A percentile compares a stretch with the other conserved stretches of the same genome.
phyloP scores from a whole-genome alignment of 2,113 vertebrate species.

The Cinclus mexicanus region DNA sequence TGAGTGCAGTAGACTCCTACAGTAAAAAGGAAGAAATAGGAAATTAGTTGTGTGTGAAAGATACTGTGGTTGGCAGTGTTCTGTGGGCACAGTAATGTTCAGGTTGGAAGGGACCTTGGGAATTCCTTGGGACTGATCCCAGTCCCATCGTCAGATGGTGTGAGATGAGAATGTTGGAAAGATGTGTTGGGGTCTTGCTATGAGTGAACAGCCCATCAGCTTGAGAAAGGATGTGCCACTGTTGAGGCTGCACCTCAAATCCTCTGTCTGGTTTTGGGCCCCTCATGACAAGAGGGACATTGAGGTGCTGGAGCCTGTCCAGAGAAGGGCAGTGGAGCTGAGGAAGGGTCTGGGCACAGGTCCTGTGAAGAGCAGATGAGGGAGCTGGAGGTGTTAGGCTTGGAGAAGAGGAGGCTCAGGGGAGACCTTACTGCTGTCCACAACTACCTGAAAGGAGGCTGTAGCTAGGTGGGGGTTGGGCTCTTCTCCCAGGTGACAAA shows the following conservation, averaged over 20 bases:
- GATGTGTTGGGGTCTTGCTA: neutral
- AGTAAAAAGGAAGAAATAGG: neutral
- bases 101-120: neutral
- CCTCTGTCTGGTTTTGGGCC: neutral
- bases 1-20: neutral
- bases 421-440: neutral
- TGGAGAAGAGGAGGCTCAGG: neutral
- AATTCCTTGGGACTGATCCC: neutral
- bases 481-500: neutral
- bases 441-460: neutral
- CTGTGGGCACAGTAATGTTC: neutral
- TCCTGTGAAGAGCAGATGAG: neutral
- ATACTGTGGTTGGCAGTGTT: neutral
- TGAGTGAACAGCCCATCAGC: neutral
- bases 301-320: rapidly evolving
- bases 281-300: rapidly evolving
- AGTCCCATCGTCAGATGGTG: neutral
- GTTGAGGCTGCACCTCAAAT: neutral
- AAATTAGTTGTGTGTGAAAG: neutral
- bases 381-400: neutral
- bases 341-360: neutral
- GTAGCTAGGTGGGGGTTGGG: rapidly evolving
- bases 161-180: neutral
- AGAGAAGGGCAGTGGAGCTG: neutral
- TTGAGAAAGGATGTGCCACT: neutral